A percentile compares a stretch with the other conserved stretches of the same genome.
phyloP scores from a whole-genome alignment of 2,888 invertebrate genomes.

The Cetonia aurata region DNA sequence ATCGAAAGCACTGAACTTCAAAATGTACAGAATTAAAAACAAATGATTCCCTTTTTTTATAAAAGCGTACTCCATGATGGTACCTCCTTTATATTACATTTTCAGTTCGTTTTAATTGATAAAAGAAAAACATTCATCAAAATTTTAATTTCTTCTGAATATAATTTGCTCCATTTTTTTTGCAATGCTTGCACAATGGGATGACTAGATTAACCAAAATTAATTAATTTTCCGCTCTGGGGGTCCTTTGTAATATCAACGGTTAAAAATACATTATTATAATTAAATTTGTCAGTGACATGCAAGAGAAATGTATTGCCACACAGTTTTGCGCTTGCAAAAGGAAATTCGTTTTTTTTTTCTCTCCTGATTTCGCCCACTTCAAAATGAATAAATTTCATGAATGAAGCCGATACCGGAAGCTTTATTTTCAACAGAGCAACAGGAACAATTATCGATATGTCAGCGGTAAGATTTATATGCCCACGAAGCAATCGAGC shows the following conservation, averaged over 20 bases:
- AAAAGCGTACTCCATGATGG: too few relatives aligned
- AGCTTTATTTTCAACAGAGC: constrained; percentile 16
- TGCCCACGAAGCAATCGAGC: constrained; percentile 21
- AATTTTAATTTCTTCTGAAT: too few relatives aligned
- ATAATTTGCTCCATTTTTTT: background rate
- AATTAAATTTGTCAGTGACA: constrained; percentile 24
- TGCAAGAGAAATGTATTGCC: constrained; percentile 16
- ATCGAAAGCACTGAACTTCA: too few relatives aligned
- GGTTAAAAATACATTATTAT: constrained; percentile 32
- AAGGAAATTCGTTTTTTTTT: constrained; percentile 10
- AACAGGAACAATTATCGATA: constrained; percentile 30
- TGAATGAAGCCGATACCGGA: constrained; percentile 4
- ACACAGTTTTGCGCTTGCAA: background rate
- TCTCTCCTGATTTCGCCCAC: background rate
- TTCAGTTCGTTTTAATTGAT: too few relatives aligned
- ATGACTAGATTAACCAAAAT: background rate
- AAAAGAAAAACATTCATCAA: too few relatives aligned
- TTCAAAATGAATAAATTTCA: constrained; percentile 6
- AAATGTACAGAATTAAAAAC: too few relatives aligned
- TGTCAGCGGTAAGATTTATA: constrained; percentile 28
- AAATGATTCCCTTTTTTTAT: too few relatives aligned
- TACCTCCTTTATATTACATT: too few relatives aligned
- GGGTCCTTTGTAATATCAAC: background rate
- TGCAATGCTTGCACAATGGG: background rate
- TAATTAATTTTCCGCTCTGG: constrained; percentile 17